Conservation (phyloP, 2,113 vertebrate genomes). For the Melozone crissalis region DNA sequence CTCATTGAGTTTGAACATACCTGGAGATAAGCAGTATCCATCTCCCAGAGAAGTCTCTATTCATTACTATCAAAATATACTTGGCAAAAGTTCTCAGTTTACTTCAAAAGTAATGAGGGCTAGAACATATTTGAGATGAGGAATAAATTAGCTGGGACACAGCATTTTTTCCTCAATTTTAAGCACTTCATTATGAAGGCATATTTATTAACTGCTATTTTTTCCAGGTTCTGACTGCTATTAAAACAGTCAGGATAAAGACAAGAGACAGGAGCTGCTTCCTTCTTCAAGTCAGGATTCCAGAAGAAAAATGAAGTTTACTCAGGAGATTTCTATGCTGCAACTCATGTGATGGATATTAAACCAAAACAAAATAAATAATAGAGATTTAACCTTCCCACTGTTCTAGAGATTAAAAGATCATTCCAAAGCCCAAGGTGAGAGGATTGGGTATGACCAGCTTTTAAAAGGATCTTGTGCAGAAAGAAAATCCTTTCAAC, state of each 20-base stretch:
- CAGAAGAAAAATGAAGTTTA: background rate
- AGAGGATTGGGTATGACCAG: background rate
- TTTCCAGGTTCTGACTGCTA: background rate
- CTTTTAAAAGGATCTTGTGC: background rate
- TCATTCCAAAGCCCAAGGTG: background rate
- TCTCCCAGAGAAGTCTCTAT: background rate
- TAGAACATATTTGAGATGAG: background rate
- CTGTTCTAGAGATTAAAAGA: background rate
- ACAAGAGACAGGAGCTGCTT: background rate
- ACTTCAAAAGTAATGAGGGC: background rate
- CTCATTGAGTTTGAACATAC: background rate
- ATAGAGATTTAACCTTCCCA: background rate
- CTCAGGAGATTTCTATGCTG: background rate
- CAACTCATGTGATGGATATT: background rate
- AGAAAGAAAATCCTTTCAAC: background rate
- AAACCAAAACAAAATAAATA: background rate
- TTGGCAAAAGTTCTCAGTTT: conserved; percentile 15
- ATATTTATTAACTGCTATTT: background rate
- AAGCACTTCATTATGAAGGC: conserved; percentile 10
- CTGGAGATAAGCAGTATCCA: background rate
- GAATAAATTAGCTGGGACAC: conserved; percentile 12
- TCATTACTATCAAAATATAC: conserved; percentile 12
- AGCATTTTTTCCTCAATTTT: background rate
- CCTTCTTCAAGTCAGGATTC: background rate
- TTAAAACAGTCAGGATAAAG: background rate